A percentile compares a stretch with the other conserved stretches of the same genome.
These are phyloP conservation scores for Umimayanthus chanpuru DNA, from an alignment of 92 coral and sea anemone species.

Conservation along the genomic window DNA sequence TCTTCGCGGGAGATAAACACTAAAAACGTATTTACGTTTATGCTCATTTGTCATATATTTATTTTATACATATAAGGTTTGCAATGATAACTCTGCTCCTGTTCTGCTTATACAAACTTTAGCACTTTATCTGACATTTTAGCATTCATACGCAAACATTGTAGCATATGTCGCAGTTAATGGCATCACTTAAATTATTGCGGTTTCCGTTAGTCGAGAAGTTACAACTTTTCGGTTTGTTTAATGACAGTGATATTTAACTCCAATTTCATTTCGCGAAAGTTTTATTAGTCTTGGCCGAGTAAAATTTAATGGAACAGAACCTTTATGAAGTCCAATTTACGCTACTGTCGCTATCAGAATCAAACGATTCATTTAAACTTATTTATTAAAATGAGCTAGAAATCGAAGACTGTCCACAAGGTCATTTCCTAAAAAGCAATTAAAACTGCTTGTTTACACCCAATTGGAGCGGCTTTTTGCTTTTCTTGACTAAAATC, in stretches of 20 bases:
- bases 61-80: neutral
- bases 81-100: neutral
- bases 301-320: neutral
- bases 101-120: constrained; percentile 11
- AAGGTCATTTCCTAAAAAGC: constrained; percentile 25
- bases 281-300: neutral
- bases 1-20: constrained; percentile 2
- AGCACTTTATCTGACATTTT: constrained; percentile 31
- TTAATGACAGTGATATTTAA: constrained; percentile 41
- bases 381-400: constrained; percentile 17
- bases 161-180: constrained; percentile 10
- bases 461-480: constrained; percentile 32
- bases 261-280: constrained; percentile 16
- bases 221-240: constrained; percentile 20
- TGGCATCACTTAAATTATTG: constrained; percentile 25
- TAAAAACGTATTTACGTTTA: constrained; percentile 3
- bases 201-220: constrained; percentile 31
- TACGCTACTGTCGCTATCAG: neutral
- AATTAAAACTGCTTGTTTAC: constrained; percentile 46
- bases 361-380: constrained; percentile 10
- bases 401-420: neutral
- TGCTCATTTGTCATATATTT: neutral
- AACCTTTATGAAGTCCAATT: constrained; percentile 3
- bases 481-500: constrained; percentile 4
- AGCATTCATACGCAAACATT: constrained; percentile 17